These are phyloP conservation scores for Aelia acuminata DNA, from an alignment of 2,888 invertebrate genomes.

Conservation along the genomic window DNA sequence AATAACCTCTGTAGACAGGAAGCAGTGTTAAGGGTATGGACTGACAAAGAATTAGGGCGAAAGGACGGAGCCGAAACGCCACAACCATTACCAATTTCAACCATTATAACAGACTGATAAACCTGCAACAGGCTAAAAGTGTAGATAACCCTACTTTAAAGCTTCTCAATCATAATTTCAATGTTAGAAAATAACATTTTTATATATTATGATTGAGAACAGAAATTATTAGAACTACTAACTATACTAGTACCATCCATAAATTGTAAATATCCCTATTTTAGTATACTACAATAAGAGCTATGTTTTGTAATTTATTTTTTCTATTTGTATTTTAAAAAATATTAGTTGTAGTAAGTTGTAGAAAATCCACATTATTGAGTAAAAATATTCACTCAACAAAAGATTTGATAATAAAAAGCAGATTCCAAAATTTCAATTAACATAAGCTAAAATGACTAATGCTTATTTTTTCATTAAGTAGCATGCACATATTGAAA, in stretches of 20 bases:
- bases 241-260: background rate
- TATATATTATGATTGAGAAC: background rate
- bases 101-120: conserved; percentile 2
- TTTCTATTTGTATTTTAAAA: background rate
- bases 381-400: background rate
- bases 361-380: background rate
- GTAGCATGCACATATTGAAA: too few relatives aligned
- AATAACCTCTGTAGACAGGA: conserved; percentile 56
- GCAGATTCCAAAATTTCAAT: too few relatives aligned
- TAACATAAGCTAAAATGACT: too few relatives aligned
- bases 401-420: too few relatives aligned
- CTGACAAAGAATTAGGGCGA: conserved; percentile 54
- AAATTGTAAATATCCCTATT: conserved; percentile 21
- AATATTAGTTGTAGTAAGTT: background rate
- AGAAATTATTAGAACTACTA: background rate
- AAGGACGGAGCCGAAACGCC: background rate
- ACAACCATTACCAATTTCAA: conserved; percentile 25
- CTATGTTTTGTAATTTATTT: conserved; percentile 18
- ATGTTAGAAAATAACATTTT: background rate
- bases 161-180: background rate
- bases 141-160: background rate
- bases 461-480: too few relatives aligned
- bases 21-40: conserved; percentile 60
- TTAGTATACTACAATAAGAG: background rate
- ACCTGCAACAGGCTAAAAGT: background rate